Evolutionary conservation across 1,140 invertebrate species (phyloP).

Genomic region (Brachionus manjavacas): DNA sequence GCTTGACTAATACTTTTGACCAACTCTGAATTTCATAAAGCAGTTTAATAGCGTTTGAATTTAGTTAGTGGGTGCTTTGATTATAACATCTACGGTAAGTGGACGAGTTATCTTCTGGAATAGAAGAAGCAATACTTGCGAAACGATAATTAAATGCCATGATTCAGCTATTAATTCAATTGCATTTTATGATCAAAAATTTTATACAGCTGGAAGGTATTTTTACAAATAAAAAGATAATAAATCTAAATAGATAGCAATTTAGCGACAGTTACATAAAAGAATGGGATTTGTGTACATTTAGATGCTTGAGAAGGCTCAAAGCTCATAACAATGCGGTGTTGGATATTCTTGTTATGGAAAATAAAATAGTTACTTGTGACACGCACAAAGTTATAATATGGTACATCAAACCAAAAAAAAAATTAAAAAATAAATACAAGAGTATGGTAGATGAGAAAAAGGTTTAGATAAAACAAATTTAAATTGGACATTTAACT

Average conservation of each 20-base stretch:
- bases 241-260: not conserved
- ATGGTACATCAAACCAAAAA: constrained; percentile 17
- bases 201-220: constrained; percentile 26
- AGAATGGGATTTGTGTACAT: constrained; percentile 35
- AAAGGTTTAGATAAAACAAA: too few relatives aligned
- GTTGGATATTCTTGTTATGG: not conserved
- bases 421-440: not conserved
- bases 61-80: constrained; percentile 14
- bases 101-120: constrained; percentile 40
- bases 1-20: too few relatives aligned
- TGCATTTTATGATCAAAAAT: constrained; percentile 19
- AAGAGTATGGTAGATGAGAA: not conserved
- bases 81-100: constrained; percentile 6
- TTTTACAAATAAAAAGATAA: not conserved
- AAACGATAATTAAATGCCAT: constrained; percentile 21
- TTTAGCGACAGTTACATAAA: constrained; percentile 17
- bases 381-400: not conserved
- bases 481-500: too few relatives aligned
- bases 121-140: not conserved
- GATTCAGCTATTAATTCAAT: constrained; percentile 18
- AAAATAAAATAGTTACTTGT: constrained; percentile 25
- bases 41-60: not conserved
- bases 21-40: too few relatives aligned
- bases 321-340: constrained; percentile 25
- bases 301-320: not conserved